These are phyloP conservation scores for Lucifuga dentata DNA, from an alignment of 2,113 vertebrate species.

Conservation along the genomic window DNA sequence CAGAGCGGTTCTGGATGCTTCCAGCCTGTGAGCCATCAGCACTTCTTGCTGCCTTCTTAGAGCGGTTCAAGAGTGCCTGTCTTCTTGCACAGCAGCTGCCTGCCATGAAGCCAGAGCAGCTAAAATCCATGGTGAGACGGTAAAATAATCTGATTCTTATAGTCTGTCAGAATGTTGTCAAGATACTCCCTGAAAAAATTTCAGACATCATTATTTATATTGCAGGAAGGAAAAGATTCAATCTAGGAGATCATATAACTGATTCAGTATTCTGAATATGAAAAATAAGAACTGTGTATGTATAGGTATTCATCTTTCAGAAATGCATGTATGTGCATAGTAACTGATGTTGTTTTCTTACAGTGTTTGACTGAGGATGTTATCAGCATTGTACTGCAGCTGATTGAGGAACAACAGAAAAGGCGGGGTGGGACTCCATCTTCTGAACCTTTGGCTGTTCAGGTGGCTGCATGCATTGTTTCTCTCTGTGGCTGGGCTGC, in stretches of 20 bases:
- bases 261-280: too few species aligned
- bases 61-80: conserved; percentile 89
- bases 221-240: not conserved
- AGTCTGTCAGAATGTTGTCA: not conserved
- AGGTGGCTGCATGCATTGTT: conserved; percentile 89
- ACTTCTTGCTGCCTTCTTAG: conserved; percentile 86
- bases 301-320: too few species aligned
- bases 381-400: conserved; percentile 86
- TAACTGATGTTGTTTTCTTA: not conserved
- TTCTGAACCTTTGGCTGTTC: conserved; percentile 84
- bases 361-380: conserved; percentile 91
- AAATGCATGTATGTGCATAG: not conserved
- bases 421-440: conserved; percentile 62
- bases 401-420: conserved; percentile 88
- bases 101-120: conserved; percentile 87
- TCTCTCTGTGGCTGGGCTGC: conserved; percentile 93
- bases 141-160: not conserved
- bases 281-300: too few species aligned
- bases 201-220: not conserved
- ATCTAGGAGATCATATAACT: not conserved
- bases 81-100: conserved; percentile 92
- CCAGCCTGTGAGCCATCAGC: conserved; percentile 87
- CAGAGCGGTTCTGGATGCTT: conserved; percentile 91
- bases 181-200: not conserved
- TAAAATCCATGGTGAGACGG: conserved; percentile 89